Evolutionary conservation across 2,797 vertebrate genomes (phyloP).

Genomic region (Odontamblyopus rebecca): DNA sequence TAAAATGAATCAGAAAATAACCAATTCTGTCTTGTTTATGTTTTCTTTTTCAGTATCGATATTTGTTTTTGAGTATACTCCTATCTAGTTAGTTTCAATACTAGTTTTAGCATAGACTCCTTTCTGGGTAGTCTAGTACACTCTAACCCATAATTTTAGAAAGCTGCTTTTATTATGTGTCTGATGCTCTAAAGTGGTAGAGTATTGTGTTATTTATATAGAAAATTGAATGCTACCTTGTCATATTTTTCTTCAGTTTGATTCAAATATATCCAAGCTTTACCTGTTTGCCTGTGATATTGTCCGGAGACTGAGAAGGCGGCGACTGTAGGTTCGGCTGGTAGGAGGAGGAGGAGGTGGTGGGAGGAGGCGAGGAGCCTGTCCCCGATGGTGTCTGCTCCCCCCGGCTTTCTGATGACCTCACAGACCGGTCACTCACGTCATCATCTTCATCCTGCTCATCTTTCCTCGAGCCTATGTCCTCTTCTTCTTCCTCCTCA

Average conservation of each 20-base stretch:
- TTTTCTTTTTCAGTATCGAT: no score
- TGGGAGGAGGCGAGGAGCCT: constrained; percentile 78
- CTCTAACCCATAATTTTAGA: no score
- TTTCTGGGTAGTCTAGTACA: no score
- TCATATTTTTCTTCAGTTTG: no score
- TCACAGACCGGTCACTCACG: constrained; percentile 80
- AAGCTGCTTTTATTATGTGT: no score
- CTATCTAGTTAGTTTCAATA: no score
- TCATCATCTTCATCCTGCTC: constrained; percentile 86
- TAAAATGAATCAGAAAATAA: not conserved
- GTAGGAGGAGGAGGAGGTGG: constrained; percentile 83
- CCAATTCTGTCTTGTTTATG: no score
- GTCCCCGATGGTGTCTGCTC: constrained; percentile 59
- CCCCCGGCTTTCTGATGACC: constrained; percentile 79
- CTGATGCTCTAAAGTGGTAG: no score
- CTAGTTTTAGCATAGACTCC: no score
- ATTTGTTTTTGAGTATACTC: no score
- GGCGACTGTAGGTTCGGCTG: constrained; percentile 62
- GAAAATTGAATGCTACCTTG: no score
- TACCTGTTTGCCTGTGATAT: constrained; percentile 69
- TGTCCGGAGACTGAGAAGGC: constrained; percentile 73
- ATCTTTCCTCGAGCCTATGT: constrained; percentile 78
- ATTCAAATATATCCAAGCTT: not conserved
- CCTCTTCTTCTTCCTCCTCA: constrained; percentile 85
- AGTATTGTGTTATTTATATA: no score